Evolutionary conservation across 2,113 vertebrate genomes (phyloP).

Genomic region (Numida meleagris): DNA sequence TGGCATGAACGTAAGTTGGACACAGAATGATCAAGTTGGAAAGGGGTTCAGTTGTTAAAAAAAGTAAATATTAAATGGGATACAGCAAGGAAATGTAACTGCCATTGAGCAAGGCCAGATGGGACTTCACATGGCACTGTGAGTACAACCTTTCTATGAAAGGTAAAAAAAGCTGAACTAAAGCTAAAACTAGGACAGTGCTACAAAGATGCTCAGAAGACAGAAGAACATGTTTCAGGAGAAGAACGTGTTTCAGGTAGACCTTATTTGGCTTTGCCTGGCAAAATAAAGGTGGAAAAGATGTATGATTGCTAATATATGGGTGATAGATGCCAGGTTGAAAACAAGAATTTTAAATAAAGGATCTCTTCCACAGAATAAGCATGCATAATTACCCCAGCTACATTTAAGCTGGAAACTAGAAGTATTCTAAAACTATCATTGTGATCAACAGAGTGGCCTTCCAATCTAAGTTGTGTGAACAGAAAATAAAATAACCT

Average conservation of each 20-base stretch:
- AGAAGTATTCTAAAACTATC: not conserved
- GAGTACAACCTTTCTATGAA: not conserved
- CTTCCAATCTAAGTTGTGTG: not conserved
- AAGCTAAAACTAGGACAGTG: conserved; percentile 18
- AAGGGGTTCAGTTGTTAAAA: accelerated
- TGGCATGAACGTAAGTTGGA: not conserved
- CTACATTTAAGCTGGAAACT: not conserved
- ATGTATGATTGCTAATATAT: accelerated
- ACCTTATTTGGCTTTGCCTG: not conserved
- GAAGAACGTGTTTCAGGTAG: not conserved
- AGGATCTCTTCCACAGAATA: not conserved
- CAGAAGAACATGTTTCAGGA: not conserved
- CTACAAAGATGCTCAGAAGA: not conserved
- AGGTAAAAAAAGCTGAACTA: not conserved
- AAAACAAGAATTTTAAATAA: not conserved
- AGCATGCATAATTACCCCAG: no score
- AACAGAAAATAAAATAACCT: not conserved
- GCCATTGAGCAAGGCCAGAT: conserved; percentile 6
- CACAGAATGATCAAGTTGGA: not conserved
- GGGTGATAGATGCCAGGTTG: not conserved
- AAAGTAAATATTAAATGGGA: not conserved
- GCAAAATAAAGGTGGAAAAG: not conserved
- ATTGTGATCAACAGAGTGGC: not conserved
- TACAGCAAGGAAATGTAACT: not conserved
- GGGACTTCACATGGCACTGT: not conserved